phyloP scores from a whole-genome alignment of 2,113 vertebrate genomes.

The Phalacrocorax carbo region DNA sequence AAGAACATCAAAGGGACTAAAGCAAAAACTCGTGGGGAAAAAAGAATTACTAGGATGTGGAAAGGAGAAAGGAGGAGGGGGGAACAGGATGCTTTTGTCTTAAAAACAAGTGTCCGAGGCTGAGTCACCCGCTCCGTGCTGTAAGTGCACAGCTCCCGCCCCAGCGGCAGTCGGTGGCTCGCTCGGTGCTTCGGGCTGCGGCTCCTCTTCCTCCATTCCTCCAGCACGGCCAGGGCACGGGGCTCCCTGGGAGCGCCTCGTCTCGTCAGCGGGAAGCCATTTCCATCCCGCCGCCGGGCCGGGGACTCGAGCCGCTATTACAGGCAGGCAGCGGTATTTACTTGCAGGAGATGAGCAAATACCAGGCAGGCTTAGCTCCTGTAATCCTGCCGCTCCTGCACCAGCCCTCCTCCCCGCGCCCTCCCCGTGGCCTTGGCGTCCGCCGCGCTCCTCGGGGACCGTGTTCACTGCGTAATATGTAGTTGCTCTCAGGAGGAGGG shows the following conservation, averaged over 20 bases:
- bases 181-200: neutral
- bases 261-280: neutral
- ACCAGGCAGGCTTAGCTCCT: neutral
- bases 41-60: neutral
- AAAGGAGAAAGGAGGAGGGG: neutral
- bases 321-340: neutral
- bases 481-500: neutral
- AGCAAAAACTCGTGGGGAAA: neutral
- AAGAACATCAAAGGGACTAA: neutral
- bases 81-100: neutral
- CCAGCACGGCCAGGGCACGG: accelerated
- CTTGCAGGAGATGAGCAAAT: neutral
- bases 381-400: neutral
- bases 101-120: neutral
- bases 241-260: neutral
- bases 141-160: neutral
- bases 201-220: neutral
- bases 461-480: accelerated
- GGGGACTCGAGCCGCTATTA: neutral
- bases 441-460: neutral
- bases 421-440: neutral
- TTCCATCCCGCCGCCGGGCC: neutral
- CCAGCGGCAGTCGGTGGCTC: neutral
- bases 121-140: accelerated
- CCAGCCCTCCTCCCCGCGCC: neutral